These are phyloP conservation scores for Sebastes oblongus DNA, from an alignment of 2,797 vertebrate genomes.

Conservation along the genomic window DNA sequence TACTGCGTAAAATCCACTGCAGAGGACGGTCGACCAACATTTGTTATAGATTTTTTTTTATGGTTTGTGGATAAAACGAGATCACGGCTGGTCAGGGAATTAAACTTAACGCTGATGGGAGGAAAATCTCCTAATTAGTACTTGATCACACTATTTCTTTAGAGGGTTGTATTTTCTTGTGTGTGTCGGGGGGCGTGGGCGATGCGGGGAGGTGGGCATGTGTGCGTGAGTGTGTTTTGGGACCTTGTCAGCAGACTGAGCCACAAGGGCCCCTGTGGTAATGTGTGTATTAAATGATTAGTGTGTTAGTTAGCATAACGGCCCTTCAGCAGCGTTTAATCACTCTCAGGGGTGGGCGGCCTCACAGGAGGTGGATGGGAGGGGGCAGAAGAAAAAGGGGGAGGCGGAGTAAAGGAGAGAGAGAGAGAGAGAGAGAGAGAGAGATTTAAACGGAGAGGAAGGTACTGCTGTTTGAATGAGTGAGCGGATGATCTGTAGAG, in stretches of 20 bases:
- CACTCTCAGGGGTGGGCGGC: constrained; percentile 82
- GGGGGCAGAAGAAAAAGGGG: constrained; percentile 6
- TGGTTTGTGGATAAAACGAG: constrained; percentile 69
- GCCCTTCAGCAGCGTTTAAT: constrained; percentile 84
- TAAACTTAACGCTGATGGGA: constrained; percentile 68
- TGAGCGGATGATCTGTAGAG: constrained; percentile 62
- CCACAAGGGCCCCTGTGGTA: constrained; percentile 82
- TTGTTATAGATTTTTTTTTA: constrained; percentile 47
- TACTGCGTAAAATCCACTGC: constrained; percentile 49
- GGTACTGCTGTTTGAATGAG: constrained; percentile 62
- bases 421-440: constrained; percentile 7
- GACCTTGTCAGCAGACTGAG: constrained; percentile 81
- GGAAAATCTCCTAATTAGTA: constrained; percentile 75
- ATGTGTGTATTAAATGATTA: constrained; percentile 87
- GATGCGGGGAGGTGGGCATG: constrained; percentile 53
- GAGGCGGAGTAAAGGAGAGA: constrained; percentile 22
- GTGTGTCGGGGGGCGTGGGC: constrained; percentile 24
- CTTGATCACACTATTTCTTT: constrained; percentile 75
- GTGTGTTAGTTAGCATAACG: constrained; percentile 85
- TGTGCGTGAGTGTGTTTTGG: constrained; percentile 76
- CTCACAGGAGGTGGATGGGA: constrained; percentile 75
- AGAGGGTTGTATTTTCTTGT: constrained; percentile 67
- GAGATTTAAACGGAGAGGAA: constrained; percentile 56
- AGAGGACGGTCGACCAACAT: constrained; percentile 48
- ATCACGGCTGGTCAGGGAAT: constrained; percentile 70